Conservation (phyloP, 30 jellyfish, hydroid and myxozoan genomes). For the Aurelia aurita region DNA sequence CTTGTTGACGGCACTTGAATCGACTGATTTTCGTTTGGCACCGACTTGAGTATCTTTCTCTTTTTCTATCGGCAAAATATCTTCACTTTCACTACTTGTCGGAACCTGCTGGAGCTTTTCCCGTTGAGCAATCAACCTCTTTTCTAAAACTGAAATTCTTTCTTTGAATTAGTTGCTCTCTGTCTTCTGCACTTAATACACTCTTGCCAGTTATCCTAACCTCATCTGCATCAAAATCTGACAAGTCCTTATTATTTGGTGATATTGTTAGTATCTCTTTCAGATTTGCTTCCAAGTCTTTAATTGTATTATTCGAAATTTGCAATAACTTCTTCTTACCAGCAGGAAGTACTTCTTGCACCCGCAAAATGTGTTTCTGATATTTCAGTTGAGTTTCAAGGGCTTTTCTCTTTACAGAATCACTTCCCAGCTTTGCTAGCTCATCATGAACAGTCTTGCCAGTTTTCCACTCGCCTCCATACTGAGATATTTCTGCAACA, state of each 20-base stretch:
- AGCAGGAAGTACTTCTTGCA: conserved; percentile 33
- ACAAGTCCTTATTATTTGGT: conserved; percentile 3
- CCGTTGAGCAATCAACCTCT: no score
- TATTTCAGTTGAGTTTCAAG: neutral
- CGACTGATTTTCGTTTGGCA: no score
- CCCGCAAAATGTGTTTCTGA: conserved; percentile 25
- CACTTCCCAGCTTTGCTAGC: neutral
- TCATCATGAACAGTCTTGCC: no score
- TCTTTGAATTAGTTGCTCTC: conserved; percentile 5
- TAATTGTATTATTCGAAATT: conserved; percentile 8
- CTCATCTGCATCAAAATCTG: conserved; percentile 20
- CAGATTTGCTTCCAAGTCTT: conserved; percentile 16
- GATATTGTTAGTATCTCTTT: conserved; percentile 19
- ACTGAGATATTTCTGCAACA: no score
- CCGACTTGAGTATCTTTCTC: no score
- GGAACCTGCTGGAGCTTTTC: no score
- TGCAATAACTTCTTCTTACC: conserved; percentile 6
- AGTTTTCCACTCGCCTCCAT: no score
- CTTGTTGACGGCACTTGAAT: no score
- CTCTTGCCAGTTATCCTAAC: conserved; percentile 19
- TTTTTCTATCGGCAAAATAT: no score
- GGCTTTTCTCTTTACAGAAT: neutral
- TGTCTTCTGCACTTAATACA: neutral
- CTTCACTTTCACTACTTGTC: no score
- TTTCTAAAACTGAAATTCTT: neutral